Evolutionary conservation across 2,888 invertebrate genomes (phyloP).

Genomic region (Galerucella nymphaeae): DNA sequence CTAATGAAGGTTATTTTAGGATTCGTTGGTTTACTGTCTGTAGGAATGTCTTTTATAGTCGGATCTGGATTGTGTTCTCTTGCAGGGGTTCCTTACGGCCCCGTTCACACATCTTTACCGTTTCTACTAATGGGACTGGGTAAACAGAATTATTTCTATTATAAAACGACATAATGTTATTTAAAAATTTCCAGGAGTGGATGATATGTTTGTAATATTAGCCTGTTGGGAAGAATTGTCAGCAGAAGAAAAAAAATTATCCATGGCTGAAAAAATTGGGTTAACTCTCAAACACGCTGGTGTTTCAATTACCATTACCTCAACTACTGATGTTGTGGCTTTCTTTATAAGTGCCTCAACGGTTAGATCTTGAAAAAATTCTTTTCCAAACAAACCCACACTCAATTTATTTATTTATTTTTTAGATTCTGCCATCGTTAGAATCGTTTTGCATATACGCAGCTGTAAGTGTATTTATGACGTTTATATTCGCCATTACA

Average conservation of each 20-base stretch:
- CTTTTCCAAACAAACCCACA: not conserved
- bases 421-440: slow-evolving; percentile 80
- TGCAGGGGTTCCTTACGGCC: slow-evolving; percentile 79
- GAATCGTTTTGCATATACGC: slow-evolving; percentile 87
- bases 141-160: slow-evolving; percentile 29
- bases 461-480: slow-evolving; percentile 79
- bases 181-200: slow-evolving; percentile 68
- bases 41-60: slow-evolving; percentile 79
- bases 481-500: slow-evolving; percentile 81
- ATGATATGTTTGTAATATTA: slow-evolving; percentile 88
- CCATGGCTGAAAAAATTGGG: slow-evolving; percentile 75
- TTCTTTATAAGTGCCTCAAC: slow-evolving; percentile 83
- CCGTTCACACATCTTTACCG: slow-evolving; percentile 84
- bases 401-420: slow-evolving; percentile 37
- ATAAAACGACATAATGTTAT: not conserved
- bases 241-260: slow-evolving; percentile 67
- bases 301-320: slow-evolving; percentile 85
- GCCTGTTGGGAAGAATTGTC: slow-evolving; percentile 79
- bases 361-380: slow-evolving; percentile 59
- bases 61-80: slow-evolving; percentile 79
- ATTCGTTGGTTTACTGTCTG: slow-evolving; percentile 75
- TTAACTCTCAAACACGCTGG: slow-evolving; percentile 82
- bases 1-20: slow-evolving; percentile 72
- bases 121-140: slow-evolving; percentile 83
- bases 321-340: slow-evolving; percentile 84